Base-by-base conservation (phyloP, 2,888 invertebrate species). In the Aporophyla lueneburgensis region DNA sequence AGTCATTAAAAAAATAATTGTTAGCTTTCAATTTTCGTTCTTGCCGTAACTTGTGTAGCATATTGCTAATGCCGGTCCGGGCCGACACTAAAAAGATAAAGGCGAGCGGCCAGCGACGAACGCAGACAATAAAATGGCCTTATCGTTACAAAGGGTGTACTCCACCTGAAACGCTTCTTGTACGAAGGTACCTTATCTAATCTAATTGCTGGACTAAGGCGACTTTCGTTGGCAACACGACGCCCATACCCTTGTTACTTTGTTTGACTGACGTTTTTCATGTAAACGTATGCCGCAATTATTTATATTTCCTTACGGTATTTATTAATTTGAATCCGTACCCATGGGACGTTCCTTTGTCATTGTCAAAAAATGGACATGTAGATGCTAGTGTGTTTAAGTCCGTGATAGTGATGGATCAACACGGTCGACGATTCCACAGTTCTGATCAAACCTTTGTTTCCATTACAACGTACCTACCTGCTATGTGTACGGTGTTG, bases 61-160 rank as follows among this genome's bases (percentile, higher is more conserved):
- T 93, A 93, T 93, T 93, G 93, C 93, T 93, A 93, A 94, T 93
- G 93, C 89, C 92, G 86, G 91, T 88, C 89, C 89, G 89, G 90
- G 86, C 86, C 86, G 91, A 91, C 93, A 92, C 89, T 95, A 94
- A 94, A 95, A 95, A 94, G 93, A 93, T 93, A 95, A 95, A 93
- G 92, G 90, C 89, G 81, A 89, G 87, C 89, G 88, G 90, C 89
- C 89, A 88, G 89, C 91, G 90, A 90, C 90, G 90, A 90, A 87
- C 89, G 89, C 88, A 90, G 92, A 93, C 94, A 93, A 93, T 95
- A 95, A 95, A 95, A 93, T 91, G 88, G 91, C 93, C 93, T 95
- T 95, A 95, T 94, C 93, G 92, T 89, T 88, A 90, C 91, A 91
- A 91, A 89, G 89, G 88, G 90, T 89, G 82, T 86, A 86, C 89